phyloP scores from a whole-genome alignment of 2,888 invertebrate genomes.

The Himalopsyche kuldschensis region DNA sequence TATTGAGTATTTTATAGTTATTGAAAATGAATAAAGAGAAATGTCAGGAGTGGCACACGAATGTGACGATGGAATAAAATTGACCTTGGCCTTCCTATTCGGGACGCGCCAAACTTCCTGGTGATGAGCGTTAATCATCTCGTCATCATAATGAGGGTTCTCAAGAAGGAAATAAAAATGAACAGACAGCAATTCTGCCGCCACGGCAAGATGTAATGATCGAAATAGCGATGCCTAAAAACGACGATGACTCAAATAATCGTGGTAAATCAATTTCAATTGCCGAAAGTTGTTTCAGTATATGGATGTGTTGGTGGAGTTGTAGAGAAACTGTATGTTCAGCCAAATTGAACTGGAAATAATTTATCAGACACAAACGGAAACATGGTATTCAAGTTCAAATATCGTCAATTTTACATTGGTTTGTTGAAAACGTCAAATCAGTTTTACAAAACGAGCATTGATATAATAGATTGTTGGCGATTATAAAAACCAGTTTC shows the following conservation, averaged over 20 bases:
- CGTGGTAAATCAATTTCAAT: neutral
- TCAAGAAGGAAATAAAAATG: neutral
- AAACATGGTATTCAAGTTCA: too few species aligned
- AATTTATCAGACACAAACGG: too few species aligned
- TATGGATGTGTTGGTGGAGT: neutral
- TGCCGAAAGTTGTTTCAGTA: neutral
- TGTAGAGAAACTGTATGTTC: too few species aligned
- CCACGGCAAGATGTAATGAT: neutral
- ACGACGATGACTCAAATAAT: neutral
- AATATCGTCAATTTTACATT: too few species aligned
- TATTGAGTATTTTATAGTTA: neutral
- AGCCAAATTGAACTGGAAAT: too few species aligned
- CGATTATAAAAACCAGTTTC: too few species aligned
- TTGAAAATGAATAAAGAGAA: neutral
- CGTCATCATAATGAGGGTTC: neutral
- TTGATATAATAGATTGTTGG: too few species aligned
- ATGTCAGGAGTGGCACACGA: neutral
- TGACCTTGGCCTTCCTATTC: neutral
- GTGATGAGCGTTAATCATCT: neutral
- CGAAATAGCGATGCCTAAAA: neutral
- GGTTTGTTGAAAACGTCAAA: too few species aligned
- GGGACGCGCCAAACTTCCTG: neutral
- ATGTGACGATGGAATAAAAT: neutral
- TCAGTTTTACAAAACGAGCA: too few species aligned
- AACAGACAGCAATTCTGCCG: neutral